These are phyloP conservation scores for Callaeas wilsoni DNA, from an alignment of 2,113 vertebrate species.

Conservation along the genomic window DNA sequence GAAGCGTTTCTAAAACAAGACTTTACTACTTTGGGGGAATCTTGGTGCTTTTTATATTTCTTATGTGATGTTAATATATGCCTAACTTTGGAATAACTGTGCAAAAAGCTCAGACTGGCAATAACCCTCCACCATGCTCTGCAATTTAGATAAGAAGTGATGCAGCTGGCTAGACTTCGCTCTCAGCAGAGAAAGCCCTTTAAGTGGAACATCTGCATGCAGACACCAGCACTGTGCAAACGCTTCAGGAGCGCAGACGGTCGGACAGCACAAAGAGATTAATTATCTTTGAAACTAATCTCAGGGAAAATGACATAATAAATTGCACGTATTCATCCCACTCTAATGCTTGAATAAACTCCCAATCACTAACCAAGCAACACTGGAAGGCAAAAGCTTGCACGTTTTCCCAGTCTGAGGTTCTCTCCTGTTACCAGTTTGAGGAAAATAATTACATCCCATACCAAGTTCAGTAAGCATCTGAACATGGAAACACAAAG, in stretches of 20 bases:
- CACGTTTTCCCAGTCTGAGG: background rate
- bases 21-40: background rate
- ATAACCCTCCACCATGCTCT: background rate
- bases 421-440: background rate
- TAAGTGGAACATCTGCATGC: constrained; percentile 34
- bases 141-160: background rate
- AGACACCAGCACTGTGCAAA: background rate
- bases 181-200: background rate
- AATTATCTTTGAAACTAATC: background rate
- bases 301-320: background rate
- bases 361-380: background rate
- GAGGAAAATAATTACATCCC: background rate
- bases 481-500: background rate
- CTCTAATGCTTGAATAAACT: background rate
- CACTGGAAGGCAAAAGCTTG: background rate
- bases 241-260: background rate
- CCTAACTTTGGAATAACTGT: background rate
- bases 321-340: constrained; percentile 6
- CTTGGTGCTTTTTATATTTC: background rate
- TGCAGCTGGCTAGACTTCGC: background rate
- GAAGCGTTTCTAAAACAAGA: background rate
- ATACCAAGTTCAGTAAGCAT: background rate
- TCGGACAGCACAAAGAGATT: background rate
- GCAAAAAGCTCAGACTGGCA: background rate
- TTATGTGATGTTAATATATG: background rate